These are phyloP conservation scores for Spicauda simplicius DNA, from an alignment of 2,888 invertebrate species.

Conservation along the genomic window DNA sequence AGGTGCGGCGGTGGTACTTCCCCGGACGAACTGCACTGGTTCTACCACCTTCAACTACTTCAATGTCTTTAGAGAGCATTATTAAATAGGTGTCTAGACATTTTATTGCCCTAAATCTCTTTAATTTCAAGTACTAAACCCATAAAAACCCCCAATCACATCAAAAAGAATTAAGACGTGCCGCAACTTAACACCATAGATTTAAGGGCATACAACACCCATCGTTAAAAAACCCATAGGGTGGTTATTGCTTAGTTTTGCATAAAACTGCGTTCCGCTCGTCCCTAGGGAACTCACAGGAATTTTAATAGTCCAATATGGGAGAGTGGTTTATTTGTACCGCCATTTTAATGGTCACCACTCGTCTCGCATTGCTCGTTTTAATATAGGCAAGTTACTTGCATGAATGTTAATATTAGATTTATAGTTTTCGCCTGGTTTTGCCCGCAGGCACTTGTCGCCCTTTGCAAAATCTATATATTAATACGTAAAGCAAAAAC, in stretches of 20 bases:
- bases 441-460: too few species aligned
- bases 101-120: background rate
- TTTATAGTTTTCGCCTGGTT: too few species aligned
- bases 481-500: too few species aligned
- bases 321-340: constrained; percentile 25
- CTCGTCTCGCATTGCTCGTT: background rate
- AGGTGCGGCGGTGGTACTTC: too few species aligned
- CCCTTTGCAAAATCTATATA: too few species aligned
- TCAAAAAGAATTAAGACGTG: background rate
- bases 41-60: too few species aligned
- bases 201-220: too few species aligned
- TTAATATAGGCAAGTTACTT: constrained; percentile 15
- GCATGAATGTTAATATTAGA: background rate
- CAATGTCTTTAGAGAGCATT: too few species aligned
- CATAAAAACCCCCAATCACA: background rate
- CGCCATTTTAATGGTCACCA: constrained; percentile 8
- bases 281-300: constrained; percentile 47
- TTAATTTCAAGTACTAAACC: background rate
- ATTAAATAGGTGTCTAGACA: background rate
- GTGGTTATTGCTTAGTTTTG: constrained; percentile 72
- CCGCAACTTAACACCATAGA: background rate
- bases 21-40: too few species aligned
- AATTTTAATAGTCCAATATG: constrained; percentile 70
- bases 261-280: constrained; percentile 63
- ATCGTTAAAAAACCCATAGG: constrained; percentile 64